These are phyloP conservation scores for Nyctereutes procyonoides DNA, from an alignment of 2,113 vertebrate genomes.

Conservation along the genomic window DNA sequence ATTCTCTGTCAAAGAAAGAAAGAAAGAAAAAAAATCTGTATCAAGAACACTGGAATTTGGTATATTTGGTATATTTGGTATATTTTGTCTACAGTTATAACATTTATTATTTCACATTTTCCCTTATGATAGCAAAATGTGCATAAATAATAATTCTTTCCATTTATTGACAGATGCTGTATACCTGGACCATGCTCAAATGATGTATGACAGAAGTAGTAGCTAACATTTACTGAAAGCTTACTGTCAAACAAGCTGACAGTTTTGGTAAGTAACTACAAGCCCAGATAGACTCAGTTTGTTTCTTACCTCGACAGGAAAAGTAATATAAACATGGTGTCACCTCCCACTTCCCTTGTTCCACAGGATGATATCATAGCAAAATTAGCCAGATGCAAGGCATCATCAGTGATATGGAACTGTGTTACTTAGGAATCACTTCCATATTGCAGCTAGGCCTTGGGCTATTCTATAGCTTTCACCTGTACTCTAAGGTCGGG, in stretches of 20 bases:
- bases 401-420: background rate
- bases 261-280: background rate
- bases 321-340: background rate
- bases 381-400: background rate
- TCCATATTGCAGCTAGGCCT: background rate
- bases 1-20: too few relatives aligned
- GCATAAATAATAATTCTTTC: background rate
- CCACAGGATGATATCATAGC: background rate
- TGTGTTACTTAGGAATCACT: background rate
- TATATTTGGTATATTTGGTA: too few relatives aligned
- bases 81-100: background rate
- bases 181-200: background rate
- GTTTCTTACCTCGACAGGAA: background rate
- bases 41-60: background rate
- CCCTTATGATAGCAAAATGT: background rate
- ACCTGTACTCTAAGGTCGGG: background rate
- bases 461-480: background rate
- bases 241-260: background rate
- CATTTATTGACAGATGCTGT: background rate
- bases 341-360: background rate
- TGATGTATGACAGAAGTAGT: background rate
- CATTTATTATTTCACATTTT: background rate
- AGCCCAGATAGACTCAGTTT: background rate
- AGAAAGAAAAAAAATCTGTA: too few relatives aligned
- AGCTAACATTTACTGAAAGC: background rate